Percentiles rank a stretch among this genome's conserved stretches.
Evolutionary conservation across 1,140 invertebrate species (phyloP).

Genomic region (Drosophila setifemur): DNA sequence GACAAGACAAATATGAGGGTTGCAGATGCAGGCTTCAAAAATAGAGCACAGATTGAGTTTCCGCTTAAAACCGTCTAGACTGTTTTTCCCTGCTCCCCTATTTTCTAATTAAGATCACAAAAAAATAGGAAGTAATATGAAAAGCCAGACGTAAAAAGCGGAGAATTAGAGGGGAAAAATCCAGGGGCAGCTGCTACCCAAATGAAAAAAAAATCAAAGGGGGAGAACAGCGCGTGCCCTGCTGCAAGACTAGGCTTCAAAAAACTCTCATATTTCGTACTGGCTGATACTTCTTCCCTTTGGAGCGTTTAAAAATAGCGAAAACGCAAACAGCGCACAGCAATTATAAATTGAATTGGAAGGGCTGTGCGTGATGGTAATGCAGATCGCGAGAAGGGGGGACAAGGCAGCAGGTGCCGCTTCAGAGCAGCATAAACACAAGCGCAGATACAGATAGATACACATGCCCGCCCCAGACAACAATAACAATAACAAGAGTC

Average conservation of each 20-base stretch:
- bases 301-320: conserved; percentile 71
- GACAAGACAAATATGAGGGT: conserved; percentile 10
- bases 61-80: conserved; percentile 74
- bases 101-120: conserved; percentile 69
- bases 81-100: conserved; percentile 58
- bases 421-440: conserved; percentile 35
- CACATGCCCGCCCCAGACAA: conserved; percentile 14
- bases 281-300: conserved; percentile 7
- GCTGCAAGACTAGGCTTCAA: conserved; percentile 55
- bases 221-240: conserved; percentile 56
- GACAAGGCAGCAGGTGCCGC: conserved; percentile 46
- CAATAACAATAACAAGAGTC: conserved; percentile 30
- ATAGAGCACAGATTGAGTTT: conserved; percentile 77
- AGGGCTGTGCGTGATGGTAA: conserved; percentile 77
- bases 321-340: conserved; percentile 52
- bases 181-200: conserved; percentile 42
- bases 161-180: conserved; percentile 1
- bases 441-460: conserved; percentile 17
- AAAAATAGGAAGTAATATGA: conserved; percentile 11
- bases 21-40: conserved; percentile 52
- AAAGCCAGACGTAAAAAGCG: conserved; percentile 57
- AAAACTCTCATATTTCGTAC: conserved; percentile 34
- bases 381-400: conserved; percentile 37
- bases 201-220: conserved; percentile 4
- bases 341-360: conserved; percentile 74